Conservation (phyloP, 2,797 vertebrate genomes). For the Pseudocheirus occidentalis region DNA sequence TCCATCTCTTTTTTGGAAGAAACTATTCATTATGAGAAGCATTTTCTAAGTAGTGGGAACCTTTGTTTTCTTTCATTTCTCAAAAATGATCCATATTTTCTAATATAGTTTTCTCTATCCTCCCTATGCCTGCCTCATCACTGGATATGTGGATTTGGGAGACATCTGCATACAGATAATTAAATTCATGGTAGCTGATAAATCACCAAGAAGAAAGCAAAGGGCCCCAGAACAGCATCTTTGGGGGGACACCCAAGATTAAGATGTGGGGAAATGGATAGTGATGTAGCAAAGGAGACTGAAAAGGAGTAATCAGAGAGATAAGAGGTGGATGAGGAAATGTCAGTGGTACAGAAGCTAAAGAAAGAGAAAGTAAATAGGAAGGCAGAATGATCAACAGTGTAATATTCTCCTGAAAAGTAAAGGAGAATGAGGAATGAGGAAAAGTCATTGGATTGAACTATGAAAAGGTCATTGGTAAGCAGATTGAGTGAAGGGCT, state of each 20-base stretch:
- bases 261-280: not conserved
- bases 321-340: not conserved
- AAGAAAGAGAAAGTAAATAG: not conserved
- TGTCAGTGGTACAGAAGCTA: not conserved
- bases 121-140: not conserved
- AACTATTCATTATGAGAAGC: not conserved
- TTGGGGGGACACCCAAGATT: not conserved
- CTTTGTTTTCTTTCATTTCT: not conserved
- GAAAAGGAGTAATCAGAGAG: not conserved
- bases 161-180: not conserved
- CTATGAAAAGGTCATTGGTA: not conserved
- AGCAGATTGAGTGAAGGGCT: not conserved
- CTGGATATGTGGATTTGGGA: not conserved
- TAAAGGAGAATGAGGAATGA: not conserved
- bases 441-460: not conserved
- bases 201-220: not conserved
- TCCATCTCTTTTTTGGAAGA: not conserved
- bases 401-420: not conserved
- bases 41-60: not conserved
- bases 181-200: not conserved
- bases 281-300: not conserved
- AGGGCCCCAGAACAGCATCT: not conserved
- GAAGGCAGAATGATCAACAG: not conserved
- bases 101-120: not conserved
- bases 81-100: not conserved